A percentile compares a stretch with the other conserved stretches of the same genome.
These are phyloP conservation scores for Vespertilio murinus DNA, from an alignment of 2,797 vertebrate genomes.

Conservation along the genomic window DNA sequence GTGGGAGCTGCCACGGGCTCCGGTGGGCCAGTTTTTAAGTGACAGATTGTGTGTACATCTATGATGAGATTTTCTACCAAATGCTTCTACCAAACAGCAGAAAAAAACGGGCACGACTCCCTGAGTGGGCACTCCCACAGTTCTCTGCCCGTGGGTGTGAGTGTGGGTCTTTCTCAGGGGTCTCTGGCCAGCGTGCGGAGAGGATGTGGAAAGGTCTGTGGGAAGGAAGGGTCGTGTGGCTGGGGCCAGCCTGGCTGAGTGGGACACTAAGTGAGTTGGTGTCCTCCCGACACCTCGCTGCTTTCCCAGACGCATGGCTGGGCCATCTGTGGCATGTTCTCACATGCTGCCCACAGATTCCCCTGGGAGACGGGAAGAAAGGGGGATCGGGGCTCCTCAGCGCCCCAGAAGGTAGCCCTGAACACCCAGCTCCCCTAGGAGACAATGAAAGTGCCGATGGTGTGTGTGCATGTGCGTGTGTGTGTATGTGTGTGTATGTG, in stretches of 20 bases:
- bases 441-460: not conserved
- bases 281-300: conserved; percentile 29
- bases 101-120: conserved; percentile 20
- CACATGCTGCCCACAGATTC: conserved; percentile 67
- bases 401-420: not conserved
- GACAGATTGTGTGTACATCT: conserved; percentile 70
- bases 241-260: not conserved
- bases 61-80: conserved; percentile 62
- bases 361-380: conserved; percentile 41
- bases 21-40: conserved; percentile 51
- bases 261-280: not conserved
- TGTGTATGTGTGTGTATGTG: not conserved
- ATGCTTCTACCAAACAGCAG: conserved; percentile 43
- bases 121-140: not conserved
- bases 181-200: not conserved
- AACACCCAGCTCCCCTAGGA: not conserved
- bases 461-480: not conserved
- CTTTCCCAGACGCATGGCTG: not conserved
- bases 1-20: conserved; percentile 33
- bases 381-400: not conserved
- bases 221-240: not conserved
- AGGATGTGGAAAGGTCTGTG: not conserved
- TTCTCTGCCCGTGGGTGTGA: not conserved
- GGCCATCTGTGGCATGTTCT: conserved; percentile 64
- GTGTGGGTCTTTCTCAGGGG: not conserved